These are phyloP conservation scores for Helicoverpa assulta DNA, from an alignment of 2,888 invertebrate species.

Conservation along the genomic window DNA sequence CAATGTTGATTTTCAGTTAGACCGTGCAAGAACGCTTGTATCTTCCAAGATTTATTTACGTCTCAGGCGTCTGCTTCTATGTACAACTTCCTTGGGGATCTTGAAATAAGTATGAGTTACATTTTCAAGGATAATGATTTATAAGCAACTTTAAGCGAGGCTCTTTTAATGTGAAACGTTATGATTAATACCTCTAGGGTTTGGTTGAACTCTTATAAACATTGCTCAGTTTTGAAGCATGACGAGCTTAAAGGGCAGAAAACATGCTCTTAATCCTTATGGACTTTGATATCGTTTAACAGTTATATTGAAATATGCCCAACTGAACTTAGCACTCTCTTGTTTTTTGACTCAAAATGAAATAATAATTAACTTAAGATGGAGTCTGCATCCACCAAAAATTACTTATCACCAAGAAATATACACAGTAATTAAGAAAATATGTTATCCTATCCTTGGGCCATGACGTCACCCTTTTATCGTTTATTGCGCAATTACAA, in stretches of 20 bases:
- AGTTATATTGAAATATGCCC: too few species aligned
- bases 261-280: too few species aligned
- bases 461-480: constrained; percentile 30
- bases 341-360: too few species aligned
- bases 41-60: constrained; percentile 85
- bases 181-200: too few species aligned
- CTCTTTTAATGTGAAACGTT: too few species aligned
- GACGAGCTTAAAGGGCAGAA: too few species aligned
- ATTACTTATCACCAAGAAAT: background rate
- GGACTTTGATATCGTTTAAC: too few species aligned
- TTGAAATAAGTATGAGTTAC: constrained; percentile 35
- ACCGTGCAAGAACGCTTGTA: constrained; percentile 76
- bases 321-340: too few species aligned
- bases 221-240: too few species aligned
- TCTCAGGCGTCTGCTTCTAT: constrained; percentile 30
- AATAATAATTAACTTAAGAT: background rate
- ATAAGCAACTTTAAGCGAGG: too few species aligned
- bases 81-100: constrained; percentile 32
- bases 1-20: constrained; percentile 88
- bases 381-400: background rate
- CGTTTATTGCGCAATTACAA: constrained; percentile 40
- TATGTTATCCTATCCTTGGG: constrained; percentile 26
- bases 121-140: background rate
- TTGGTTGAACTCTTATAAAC: too few species aligned
- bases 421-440: constrained; percentile 2